A percentile compares a stretch with the other conserved stretches of the same genome.
Evolutionary conservation across 1,140 invertebrate species (phyloP).

Genomic region (Zophobas atratus): DNA sequence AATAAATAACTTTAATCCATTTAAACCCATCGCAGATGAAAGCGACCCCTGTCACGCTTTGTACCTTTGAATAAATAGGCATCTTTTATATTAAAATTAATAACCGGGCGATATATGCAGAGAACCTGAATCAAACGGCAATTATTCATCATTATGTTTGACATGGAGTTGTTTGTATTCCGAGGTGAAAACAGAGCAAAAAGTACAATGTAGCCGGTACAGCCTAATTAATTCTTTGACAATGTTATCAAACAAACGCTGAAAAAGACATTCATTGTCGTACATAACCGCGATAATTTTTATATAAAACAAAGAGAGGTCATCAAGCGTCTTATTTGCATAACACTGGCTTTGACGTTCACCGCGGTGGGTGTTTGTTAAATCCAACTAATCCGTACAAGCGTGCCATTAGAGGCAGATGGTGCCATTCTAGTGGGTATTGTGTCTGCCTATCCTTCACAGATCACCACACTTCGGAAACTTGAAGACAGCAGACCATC

Average conservation of each 20-base stretch:
- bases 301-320: conserved; percentile 31
- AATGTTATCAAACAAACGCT: conserved; percentile 33
- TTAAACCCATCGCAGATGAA: conserved; percentile 33
- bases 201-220: conserved; percentile 31
- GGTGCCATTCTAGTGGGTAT: conserved; percentile 13
- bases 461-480: conserved; percentile 23
- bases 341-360: conserved; percentile 33
- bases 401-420: conserved; percentile 45
- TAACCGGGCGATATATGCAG: conserved; percentile 38
- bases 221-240: conserved; percentile 40
- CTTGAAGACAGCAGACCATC: conserved; percentile 22
- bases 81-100: conserved; percentile 44
- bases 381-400: conserved; percentile 40
- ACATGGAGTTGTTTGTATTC: conserved; percentile 37
- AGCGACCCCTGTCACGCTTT: conserved; percentile 41
- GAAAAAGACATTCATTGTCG: conserved; percentile 36
- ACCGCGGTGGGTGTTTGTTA: conserved; percentile 27
- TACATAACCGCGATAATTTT: conserved; percentile 34
- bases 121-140: conserved; percentile 32
- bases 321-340: conserved; percentile 42
- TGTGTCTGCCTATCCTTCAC: conserved; percentile 34
- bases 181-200: conserved; percentile 40
- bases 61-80: conserved; percentile 43
- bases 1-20: conserved; percentile 43
- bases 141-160: conserved; percentile 43